Evolutionary conservation across 2,113 vertebrate genomes (phyloP), one percentile per base, ranked within the genome.

Genomic region (Illadopsis cleaveri): DNA sequence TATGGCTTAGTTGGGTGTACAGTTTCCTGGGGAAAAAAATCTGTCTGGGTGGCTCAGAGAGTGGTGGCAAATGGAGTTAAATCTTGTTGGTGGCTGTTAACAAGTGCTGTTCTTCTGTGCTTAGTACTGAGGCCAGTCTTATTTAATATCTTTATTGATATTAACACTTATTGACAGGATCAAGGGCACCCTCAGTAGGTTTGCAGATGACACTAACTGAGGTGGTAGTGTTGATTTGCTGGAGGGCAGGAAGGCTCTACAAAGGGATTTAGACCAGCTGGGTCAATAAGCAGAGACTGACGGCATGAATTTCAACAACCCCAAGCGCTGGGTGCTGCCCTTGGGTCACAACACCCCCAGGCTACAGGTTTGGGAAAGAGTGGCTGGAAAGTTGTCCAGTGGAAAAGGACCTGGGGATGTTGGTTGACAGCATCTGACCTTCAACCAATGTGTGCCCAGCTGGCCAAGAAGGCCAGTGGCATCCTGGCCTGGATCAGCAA

Each of bases 1-100:
- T 14, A 11, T 35, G 14, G 5, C 13, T 33, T 69, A 6, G 17
- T 10, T 1, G 2, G 7, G 3, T 1, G 0, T 21, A 47, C 6
- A 10, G 17, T 35, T 37, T 4, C 4, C 10, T 61, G 14, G 30
- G 16, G 27, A 45, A 84, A 71, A 71, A 61, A 47, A 19, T 12
- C 7, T 53, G 16, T 1, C 12, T 54, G 19, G 3, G 17, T 40
- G 12, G 9, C 24, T 15, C 3, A 11, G 16, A 53, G 62, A n/a
- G 17, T 23, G 9, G 16, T 69, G 19, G 24, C 31, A 31, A 56
- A 56, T 4, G 3, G 20, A 57, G 27, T 22, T 57, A 27, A 40
- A 76, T n/a, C 20, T 20, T 11, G 4, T 9, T 68, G 16, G 8
- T 10, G 1, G 6, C 51, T 9, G 1, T 15, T 51, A 20, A 51